phyloP scores from a whole-genome alignment of 2,888 invertebrate species.

The Cheilosia vulpina region DNA sequence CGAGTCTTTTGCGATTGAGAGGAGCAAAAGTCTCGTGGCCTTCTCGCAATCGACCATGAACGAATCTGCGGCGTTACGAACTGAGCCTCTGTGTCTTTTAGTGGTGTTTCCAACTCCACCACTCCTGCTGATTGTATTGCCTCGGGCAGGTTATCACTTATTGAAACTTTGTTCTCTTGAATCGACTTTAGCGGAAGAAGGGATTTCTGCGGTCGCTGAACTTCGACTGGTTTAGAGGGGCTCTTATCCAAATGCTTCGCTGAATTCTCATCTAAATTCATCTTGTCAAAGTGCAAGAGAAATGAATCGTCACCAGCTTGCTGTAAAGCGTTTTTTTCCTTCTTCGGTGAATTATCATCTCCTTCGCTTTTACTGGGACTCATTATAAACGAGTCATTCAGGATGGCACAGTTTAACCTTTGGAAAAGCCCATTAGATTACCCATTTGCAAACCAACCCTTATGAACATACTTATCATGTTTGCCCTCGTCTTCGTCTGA shows the following conservation, averaged over 20 bases:
- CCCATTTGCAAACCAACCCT: neutral
- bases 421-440: neutral
- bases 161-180: conserved; percentile 65
- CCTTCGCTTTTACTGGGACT: conserved; percentile 79
- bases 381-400: conserved; percentile 82
- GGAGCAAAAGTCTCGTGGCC: conserved; percentile 77
- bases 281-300: conserved; percentile 78
- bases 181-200: conserved; percentile 45
- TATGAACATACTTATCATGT: conserved; percentile 76
- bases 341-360: conserved; percentile 61
- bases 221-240: conserved; percentile 18
- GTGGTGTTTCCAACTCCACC: conserved; percentile 77
- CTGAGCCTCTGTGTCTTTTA: conserved; percentile 77
- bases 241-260: conserved; percentile 24
- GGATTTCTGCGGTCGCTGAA: neutral
- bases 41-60: conserved; percentile 76
- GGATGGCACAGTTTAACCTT: conserved; percentile 82
- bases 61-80: conserved; percentile 82
- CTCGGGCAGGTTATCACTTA: conserved; percentile 11
- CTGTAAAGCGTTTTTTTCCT: neutral
- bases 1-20: conserved; percentile 78
- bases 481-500: conserved; percentile 79
- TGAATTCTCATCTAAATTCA: conserved; percentile 77
- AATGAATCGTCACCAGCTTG: conserved; percentile 76
- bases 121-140: neutral